phyloP scores from a whole-genome alignment of 1,140 invertebrate species.

The Akabosia matsudoensis region DNA sequence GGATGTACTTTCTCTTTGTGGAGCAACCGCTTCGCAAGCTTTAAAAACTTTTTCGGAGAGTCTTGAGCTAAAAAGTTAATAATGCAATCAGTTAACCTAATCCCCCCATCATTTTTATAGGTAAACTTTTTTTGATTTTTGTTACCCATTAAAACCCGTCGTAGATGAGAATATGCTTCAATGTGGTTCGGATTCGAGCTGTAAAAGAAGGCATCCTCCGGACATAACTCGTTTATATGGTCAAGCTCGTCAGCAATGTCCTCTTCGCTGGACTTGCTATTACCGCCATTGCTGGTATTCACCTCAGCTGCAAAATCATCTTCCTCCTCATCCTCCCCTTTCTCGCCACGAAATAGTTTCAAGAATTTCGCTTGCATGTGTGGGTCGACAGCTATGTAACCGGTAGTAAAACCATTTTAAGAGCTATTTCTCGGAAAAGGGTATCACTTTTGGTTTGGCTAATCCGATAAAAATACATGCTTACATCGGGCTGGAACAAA shows the following conservation, averaged over 20 bases:
- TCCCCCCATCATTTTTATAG: background rate
- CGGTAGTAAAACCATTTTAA: background rate
- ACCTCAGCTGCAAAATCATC: background rate
- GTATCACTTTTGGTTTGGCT: background rate
- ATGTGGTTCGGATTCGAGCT: slow-evolving; percentile 3
- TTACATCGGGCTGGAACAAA: background rate
- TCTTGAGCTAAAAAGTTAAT: background rate
- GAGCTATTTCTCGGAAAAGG: background rate
- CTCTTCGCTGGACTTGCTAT: background rate
- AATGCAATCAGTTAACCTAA: background rate
- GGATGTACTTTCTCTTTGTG: background rate
- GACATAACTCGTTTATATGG: background rate
- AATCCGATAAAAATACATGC: no score
- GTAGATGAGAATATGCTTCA: background rate
- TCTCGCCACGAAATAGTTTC: background rate
- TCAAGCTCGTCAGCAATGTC: background rate
- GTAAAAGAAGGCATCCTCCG: background rate
- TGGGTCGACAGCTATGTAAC: background rate
- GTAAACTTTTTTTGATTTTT: background rate
- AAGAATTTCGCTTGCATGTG: background rate
- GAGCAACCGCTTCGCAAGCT: background rate
- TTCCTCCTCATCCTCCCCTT: background rate
- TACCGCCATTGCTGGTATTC: no score
- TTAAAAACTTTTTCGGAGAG: background rate
- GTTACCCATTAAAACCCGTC: background rate